A percentile compares a stretch with the other conserved stretches of the same genome.
Evolutionary conservation across 2,888 invertebrate species (phyloP).

Genomic region (Eucriotettix oculatus): DNA sequence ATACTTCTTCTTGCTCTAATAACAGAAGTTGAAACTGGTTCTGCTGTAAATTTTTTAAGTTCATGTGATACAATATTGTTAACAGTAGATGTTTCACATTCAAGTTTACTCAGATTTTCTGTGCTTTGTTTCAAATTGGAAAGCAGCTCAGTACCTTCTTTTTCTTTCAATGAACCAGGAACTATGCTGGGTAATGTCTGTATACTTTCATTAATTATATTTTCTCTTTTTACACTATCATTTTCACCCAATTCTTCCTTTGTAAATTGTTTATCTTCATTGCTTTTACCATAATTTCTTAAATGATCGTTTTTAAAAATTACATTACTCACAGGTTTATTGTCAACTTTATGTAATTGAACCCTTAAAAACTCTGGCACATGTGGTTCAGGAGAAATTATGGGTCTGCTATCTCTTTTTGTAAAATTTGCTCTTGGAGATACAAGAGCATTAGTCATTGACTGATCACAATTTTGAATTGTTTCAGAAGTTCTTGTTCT

Average conservation of each 20-base stretch:
- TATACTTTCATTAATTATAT: too few relatives aligned
- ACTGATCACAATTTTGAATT: background rate
- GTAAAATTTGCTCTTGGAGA: background rate
- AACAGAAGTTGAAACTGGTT: constrained; percentile 5
- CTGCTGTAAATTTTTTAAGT: too few relatives aligned
- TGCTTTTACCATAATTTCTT: too few relatives aligned
- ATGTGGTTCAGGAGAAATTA: background rate
- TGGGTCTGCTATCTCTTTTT: background rate
- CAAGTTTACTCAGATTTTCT: too few relatives aligned
- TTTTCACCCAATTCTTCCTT: background rate
- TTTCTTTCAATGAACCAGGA: too few relatives aligned
- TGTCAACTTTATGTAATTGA: constrained; percentile 52
- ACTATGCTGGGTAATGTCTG: too few relatives aligned
- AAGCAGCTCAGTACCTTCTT: too few relatives aligned
- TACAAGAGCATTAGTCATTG: background rate
- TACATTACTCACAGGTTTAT: constrained; percentile 41
- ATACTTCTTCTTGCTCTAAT: constrained; percentile 7
- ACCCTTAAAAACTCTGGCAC: constrained; percentile 54
- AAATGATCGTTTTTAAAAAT: constrained; percentile 13
- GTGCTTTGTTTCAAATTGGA: too few relatives aligned
- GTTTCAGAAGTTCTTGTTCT: background rate
- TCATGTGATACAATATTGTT: too few relatives aligned
- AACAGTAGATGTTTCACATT: too few relatives aligned
- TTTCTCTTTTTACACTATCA: constrained; percentile 14
- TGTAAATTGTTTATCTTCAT: background rate